These are phyloP conservation scores for Artibeus jamaicensis DNA, from an alignment of 2,797 vertebrate genomes.

Conservation along the genomic window DNA sequence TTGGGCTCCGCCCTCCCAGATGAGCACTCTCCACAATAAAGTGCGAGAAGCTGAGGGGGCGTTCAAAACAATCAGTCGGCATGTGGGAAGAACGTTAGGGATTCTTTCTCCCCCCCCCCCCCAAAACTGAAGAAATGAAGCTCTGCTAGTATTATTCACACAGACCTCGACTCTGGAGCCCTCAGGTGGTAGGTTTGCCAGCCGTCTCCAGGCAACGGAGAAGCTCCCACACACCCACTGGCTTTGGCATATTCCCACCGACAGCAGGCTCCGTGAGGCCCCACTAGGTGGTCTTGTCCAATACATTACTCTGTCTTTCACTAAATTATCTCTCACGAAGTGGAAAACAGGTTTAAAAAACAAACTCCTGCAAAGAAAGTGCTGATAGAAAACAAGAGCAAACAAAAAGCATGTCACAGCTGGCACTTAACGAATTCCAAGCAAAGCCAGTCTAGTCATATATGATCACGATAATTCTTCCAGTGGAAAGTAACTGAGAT, in stretches of 20 bases:
- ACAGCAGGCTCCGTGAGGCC: fast-evolving
- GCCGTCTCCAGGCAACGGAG: fast-evolving
- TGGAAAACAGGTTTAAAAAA: not conserved
- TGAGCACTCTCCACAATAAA: no score
- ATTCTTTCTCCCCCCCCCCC: no score
- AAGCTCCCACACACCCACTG: fast-evolving
- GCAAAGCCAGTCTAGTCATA: not conserved
- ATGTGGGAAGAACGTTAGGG: fast-evolving
- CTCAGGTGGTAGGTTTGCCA: not conserved
- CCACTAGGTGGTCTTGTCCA: no score
- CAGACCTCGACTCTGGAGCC: constrained; percentile 7
- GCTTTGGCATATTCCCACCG: not conserved
- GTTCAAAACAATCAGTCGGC: not conserved
- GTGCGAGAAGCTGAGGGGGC: no score
- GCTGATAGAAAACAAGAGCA: not conserved
- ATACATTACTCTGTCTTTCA: not conserved
- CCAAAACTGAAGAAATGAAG: not conserved
- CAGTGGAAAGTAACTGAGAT: not conserved
- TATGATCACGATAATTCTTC: not conserved
- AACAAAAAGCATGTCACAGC: not conserved
- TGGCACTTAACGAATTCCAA: not conserved
- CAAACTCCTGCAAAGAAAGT: not conserved
- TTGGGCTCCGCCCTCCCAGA: no score
- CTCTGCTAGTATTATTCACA: not conserved
- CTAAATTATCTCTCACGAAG: not conserved